Base-by-base conservation (phyloP, 2,888 invertebrate genomes). In the Trisateles emortualis region DNA sequence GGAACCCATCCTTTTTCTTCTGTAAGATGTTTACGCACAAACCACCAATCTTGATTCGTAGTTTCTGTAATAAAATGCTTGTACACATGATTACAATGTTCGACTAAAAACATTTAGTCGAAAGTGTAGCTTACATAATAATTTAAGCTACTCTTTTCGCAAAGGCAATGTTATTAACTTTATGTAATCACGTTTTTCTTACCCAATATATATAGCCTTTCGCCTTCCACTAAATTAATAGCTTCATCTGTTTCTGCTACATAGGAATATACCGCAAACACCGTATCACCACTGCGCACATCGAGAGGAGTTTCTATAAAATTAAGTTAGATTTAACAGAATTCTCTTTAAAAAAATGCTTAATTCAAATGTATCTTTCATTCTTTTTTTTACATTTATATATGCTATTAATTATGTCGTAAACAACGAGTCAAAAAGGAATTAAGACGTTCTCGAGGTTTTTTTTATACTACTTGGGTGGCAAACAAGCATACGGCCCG, bases 1-100 rank as follows among this genome's bases (percentile, higher is more conserved):
- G 98, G 98, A n/a, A 98, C 98, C 96, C 97, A 98, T 55, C 98
- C 98, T 74, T 96, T 97, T 88, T 98, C 98, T 82, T 97, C 96
- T 0, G 98, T 98, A 19, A 98, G 92, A 83, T 97, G 96, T 84
- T 98, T 98, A 72, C 95, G 95, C 0, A 98, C 97, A 78, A 96
- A 97, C 98, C 98, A 98, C 98, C 98, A 98, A 81, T 98, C 98
- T 46, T 96, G 94, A 83, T 97, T 97, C 43, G 96, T 96, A 46
- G 96, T 96, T 87, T 97, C 96, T 94, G 87, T 59, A 76, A 74
- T 19, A 44, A 16, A 49, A 52, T 14, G 19, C 16, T 3, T 11
- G 10, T 29, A 11, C 14, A 16, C 29, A 16, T 19, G 1, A 26
- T 16, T 39, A 24, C 10, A n/a, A 6, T 8, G 4, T 11, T 11